Evolutionary conservation across 2,113 vertebrate species (phyloP), one percentile per base, ranked within the genome.

Genomic region (Lanius collurio): DNA sequence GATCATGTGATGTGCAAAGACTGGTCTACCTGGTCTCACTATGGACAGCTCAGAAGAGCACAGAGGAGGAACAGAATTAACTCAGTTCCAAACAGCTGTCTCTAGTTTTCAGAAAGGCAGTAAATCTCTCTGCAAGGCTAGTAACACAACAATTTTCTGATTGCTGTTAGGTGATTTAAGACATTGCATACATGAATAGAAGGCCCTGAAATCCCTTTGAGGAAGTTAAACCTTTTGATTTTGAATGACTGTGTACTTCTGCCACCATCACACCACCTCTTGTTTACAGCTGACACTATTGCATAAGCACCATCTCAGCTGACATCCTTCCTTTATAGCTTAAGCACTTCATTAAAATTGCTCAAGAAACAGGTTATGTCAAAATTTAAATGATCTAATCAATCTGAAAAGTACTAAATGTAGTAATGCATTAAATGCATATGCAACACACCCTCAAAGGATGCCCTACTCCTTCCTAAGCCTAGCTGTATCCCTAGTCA

Each of bases 1-100:
- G 39, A 46, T 42, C 0, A 0, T 0, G 26, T 1, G 2, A 41
- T 21, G 15, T 7, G 39, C 35, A 5, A 81, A 59, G 56, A 18
- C 31, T 24, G 28, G 23, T 44, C 67, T 83, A 4, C 1, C 42
- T n/a, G 28, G 23, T 44, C 67, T 83, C 5, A 2, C 42, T n/a
- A 4, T 1, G 6, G 26, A n/a, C 50, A 68, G 46, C 42, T 47
- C 10, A 1, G 46, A 87, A 49, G 33, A 90, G 31, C n/a, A 18
- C 0, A 10, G 42, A 86, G 39, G 13, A 74, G 9, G 15, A 83
- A 60, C 7, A 41, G 31, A 33, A 74, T 7, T 18, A 37, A 65
- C 27, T 2, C 0, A 44, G 22, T 67, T 56, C 33, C 26, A 37
- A 89, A 68, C 2, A 79, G 31, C 3, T 55, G 7, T 27, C 42